Conservation (phyloP, 2,113 vertebrate species). For the Oncorhynchus gorbuscha region DNA sequence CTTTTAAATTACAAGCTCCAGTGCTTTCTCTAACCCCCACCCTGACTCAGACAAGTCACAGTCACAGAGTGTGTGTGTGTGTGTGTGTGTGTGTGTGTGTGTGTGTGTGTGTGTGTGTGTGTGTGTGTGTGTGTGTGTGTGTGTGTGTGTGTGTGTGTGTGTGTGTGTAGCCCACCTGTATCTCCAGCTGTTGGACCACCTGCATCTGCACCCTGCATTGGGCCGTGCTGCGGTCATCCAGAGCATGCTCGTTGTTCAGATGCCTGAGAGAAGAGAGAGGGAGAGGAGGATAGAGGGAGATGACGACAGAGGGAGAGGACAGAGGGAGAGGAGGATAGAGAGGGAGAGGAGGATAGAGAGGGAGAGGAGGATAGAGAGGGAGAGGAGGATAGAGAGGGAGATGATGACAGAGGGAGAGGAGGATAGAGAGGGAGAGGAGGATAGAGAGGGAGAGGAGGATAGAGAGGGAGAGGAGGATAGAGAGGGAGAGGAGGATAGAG, state of each 20-base stretch:
- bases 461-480: too few species aligned
- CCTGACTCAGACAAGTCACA: constrained; percentile 51
- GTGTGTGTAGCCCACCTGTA: constrained; percentile 82
- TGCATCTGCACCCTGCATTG: constrained; percentile 99
- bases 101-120: constrained; percentile 25
- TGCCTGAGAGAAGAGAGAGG: constrained; percentile 73
- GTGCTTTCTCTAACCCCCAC: constrained; percentile 73
- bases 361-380: too few species aligned
- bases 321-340: background rate
- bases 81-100: constrained; percentile 29
- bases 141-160: constrained; percentile 14
- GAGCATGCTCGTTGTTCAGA: constrained; percentile 97
- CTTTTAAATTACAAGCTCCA: constrained; percentile 79
- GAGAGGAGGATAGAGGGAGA: background rate
- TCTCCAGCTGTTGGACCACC: constrained; percentile 99
- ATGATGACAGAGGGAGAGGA: background rate
- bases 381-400: too few species aligned
- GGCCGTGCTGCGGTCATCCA: constrained; percentile 97
- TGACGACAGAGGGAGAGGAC: background rate
- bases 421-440: background rate
- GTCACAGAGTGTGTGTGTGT: background rate
- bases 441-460: too few species aligned
- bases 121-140: constrained; percentile 6
- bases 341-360: too few species aligned
- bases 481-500: too few species aligned